Evolutionary conservation across 2,888 invertebrate species (phyloP).

Genomic region (Furcula furcula): DNA sequence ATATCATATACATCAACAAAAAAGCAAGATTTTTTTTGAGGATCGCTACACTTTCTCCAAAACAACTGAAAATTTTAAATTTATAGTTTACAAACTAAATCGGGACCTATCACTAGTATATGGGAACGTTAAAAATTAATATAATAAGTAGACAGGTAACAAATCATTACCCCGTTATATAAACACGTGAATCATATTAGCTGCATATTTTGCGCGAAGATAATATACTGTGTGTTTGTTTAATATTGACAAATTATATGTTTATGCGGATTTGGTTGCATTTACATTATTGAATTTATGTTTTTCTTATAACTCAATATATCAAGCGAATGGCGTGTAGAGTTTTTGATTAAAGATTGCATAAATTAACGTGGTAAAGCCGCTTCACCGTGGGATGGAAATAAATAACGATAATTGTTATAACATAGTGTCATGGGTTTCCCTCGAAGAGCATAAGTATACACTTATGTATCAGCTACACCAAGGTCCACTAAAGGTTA

Average conservation of each 20-base stretch:
- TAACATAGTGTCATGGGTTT: too few species aligned
- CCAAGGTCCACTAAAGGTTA: too few species aligned
- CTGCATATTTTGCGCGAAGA: conserved; percentile 26
- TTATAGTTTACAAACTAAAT: neutral
- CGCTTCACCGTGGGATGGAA: too few species aligned
- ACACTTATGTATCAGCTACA: too few species aligned
- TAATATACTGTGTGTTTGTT: conserved; percentile 20
- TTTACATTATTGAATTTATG: conserved; percentile 12
- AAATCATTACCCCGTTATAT: conserved; percentile 20
- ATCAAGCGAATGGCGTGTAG: conserved; percentile 9
- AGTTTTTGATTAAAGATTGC: conserved; percentile 16
- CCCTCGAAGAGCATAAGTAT: too few species aligned
- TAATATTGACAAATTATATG: conserved; percentile 27
- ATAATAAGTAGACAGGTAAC: too few species aligned
- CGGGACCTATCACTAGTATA: conserved; percentile 10
- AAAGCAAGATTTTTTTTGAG: too few species aligned
- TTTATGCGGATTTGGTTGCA: conserved; percentile 18
- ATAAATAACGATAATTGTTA: too few species aligned
- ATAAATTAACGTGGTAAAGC: too few species aligned
- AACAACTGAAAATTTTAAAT: too few species aligned
- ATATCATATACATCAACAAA: too few species aligned
- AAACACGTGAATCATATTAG: conserved; percentile 21
- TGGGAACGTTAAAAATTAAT: conserved; percentile 29
- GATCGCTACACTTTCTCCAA: too few species aligned
- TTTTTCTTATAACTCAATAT: conserved; percentile 6